These are phyloP conservation scores for Chiloscyllium punctatum DNA, from an alignment of 2,797 vertebrate genomes.

Conservation along the genomic window DNA sequence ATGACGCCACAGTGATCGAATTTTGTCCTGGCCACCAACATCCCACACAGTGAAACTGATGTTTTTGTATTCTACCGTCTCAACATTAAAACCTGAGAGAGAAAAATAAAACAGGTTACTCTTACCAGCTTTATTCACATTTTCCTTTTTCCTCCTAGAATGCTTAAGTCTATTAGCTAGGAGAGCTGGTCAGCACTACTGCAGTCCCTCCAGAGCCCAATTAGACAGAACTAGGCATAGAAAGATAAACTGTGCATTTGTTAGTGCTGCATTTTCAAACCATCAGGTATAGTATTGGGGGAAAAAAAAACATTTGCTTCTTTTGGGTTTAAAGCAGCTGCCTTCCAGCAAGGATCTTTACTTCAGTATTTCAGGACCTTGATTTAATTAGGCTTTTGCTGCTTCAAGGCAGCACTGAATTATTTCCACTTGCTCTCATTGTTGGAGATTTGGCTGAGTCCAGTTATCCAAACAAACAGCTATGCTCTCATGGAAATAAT, in stretches of 20 bases:
- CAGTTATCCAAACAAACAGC: not conserved
- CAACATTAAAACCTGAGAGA: constrained; percentile 83
- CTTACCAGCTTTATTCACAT: not conserved
- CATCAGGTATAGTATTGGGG: not conserved
- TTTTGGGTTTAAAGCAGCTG: not conserved
- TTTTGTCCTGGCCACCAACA: constrained; percentile 96
- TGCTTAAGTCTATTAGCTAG: not conserved
- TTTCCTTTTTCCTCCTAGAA: not conserved
- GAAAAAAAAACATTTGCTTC: not conserved
- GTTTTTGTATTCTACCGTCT: constrained; percentile 97
- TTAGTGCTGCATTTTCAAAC: not conserved
- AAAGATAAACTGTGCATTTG: not conserved
- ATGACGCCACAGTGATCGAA: constrained; percentile 92
- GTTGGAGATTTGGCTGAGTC: not conserved
- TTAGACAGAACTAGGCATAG: not conserved
- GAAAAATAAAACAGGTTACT: not conserved
- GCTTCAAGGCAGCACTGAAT: not conserved
- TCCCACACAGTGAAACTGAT: constrained; percentile 99
- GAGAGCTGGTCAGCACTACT: not conserved
- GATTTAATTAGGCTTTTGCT: not conserved
- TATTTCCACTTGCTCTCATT: not conserved
- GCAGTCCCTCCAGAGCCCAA: not conserved
- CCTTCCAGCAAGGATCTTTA: not conserved
- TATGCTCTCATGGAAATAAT: not conserved
- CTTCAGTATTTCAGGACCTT: not conserved